Percentiles rank a stretch among this genome's conserved stretches.
phyloP scores from a whole-genome alignment of 2,888 invertebrate species.

The Drosophila longiperda region DNA sequence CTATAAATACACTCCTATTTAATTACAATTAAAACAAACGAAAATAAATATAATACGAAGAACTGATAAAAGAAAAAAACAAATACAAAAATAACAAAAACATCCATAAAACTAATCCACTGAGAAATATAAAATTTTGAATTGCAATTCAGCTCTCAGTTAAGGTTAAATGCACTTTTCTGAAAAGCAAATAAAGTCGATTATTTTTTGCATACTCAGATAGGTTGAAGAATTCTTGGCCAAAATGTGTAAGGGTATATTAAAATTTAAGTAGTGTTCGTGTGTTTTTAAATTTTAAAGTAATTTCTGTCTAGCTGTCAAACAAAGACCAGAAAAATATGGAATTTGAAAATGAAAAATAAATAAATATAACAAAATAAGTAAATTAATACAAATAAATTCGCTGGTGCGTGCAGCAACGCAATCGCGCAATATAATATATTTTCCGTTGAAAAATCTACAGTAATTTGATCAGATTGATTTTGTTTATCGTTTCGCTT shows the following conservation, averaged over 20 bases:
- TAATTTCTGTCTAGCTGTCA: background rate
- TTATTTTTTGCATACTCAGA: background rate
- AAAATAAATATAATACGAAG: constrained; percentile 12
- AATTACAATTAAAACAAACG: constrained; percentile 19
- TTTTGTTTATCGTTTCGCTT: background rate
- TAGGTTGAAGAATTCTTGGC: background rate
- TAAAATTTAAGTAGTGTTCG: background rate
- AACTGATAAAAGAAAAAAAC: constrained; percentile 28
- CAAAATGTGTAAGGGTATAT: background rate
- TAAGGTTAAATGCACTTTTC: constrained; percentile 6
- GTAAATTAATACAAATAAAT: background rate
- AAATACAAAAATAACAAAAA: constrained; percentile 7
- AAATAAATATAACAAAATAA: background rate
- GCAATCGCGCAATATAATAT: background rate
- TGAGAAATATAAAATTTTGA: background rate
- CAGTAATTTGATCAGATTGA: background rate
- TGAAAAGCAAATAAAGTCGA: constrained; percentile 20
- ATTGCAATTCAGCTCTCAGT: constrained; percentile 6
- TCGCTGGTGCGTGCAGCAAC: background rate
- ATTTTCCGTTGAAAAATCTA: background rate
- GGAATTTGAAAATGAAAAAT: background rate
- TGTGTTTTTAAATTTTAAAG: too few species aligned
- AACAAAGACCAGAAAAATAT: background rate
- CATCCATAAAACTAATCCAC: background rate
- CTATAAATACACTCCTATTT: constrained; percentile 36